A percentile compares a stretch with the other conserved stretches of the same genome.
phyloP scores from a whole-genome alignment of 2,797 vertebrate species.

The Argyrosomus regius region DNA sequence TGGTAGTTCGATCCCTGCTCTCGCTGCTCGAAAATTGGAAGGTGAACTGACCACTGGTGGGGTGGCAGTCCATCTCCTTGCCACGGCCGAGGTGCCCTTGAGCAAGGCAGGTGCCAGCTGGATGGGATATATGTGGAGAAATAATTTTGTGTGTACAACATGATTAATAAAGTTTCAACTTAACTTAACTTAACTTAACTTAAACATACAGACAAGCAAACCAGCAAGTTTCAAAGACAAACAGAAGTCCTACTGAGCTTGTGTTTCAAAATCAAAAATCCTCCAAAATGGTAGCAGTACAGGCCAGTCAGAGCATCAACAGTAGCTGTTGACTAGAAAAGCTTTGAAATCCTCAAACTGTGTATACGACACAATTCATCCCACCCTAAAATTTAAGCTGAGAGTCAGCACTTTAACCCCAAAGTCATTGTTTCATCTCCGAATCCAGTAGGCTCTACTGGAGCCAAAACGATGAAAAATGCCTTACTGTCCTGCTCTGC shows the following conservation, averaged over 20 bases:
- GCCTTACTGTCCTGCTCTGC: constrained; percentile 2
- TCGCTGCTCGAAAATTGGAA: too few species aligned
- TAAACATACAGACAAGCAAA: background rate
- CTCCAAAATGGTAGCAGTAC: background rate
- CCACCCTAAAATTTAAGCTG: constrained; percentile 2
- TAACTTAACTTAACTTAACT: too few species aligned
- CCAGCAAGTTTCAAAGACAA: background rate
- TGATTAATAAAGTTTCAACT: too few species aligned
- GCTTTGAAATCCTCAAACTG: background rate
- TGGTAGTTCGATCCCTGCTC: too few species aligned
- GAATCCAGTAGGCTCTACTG: background rate
- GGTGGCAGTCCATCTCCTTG: too few species aligned
- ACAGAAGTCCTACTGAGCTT: background rate
- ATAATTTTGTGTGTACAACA: too few species aligned
- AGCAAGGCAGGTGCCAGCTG: too few species aligned
- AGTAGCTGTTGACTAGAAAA: background rate
- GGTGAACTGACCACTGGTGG: too few species aligned
- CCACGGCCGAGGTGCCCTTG: too few species aligned
- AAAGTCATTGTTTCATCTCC: constrained; percentile 4
- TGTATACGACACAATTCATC: background rate
- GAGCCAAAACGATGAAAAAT: constrained; percentile 30
- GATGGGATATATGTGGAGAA: too few species aligned
- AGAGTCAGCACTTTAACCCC: constrained; percentile 23
- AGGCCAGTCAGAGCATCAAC: background rate
- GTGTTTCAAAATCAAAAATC: background rate